Evolutionary conservation across 2,113 vertebrate genomes (phyloP).

Genomic region (Oenanthe oenanthe): DNA sequence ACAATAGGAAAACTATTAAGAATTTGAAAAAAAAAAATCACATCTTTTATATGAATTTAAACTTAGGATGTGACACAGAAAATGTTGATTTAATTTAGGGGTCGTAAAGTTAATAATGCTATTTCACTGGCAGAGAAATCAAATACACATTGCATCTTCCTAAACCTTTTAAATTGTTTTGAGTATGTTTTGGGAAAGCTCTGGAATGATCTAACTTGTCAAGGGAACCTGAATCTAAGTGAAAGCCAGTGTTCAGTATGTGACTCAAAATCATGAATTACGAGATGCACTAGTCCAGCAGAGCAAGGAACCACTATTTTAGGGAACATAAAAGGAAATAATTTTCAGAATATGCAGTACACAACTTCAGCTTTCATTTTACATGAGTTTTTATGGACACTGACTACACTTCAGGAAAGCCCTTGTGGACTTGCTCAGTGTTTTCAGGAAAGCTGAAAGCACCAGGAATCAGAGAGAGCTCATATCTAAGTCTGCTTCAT

Average conservation of each 20-base stretch:
- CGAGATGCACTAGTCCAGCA: neutral
- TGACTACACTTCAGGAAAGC: neutral
- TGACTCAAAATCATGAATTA: neutral
- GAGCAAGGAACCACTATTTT: neutral
- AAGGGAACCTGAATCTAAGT: neutral
- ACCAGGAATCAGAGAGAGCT: neutral
- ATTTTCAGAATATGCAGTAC: neutral
- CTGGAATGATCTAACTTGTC: neutral
- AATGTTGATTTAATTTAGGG: neutral
- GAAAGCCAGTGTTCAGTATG: neutral
- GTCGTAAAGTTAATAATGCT: neutral
- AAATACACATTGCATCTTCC: neutral
- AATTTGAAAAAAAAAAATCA: neutral
- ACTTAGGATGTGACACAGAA: neutral
- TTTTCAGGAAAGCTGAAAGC: neutral
- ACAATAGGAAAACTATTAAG: neutral
- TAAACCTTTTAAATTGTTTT: neutral
- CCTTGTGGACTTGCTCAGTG: neutral
- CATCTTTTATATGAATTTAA: neutral
- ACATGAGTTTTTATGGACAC: neutral
- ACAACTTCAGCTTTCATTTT: neutral
- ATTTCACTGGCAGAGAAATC: neutral
- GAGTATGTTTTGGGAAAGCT: neutral
- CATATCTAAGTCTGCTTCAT: neutral
- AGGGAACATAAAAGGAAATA: neutral